phyloP scores from a whole-genome alignment of 2,113 vertebrate genomes.

The Barbus barbus region DNA sequence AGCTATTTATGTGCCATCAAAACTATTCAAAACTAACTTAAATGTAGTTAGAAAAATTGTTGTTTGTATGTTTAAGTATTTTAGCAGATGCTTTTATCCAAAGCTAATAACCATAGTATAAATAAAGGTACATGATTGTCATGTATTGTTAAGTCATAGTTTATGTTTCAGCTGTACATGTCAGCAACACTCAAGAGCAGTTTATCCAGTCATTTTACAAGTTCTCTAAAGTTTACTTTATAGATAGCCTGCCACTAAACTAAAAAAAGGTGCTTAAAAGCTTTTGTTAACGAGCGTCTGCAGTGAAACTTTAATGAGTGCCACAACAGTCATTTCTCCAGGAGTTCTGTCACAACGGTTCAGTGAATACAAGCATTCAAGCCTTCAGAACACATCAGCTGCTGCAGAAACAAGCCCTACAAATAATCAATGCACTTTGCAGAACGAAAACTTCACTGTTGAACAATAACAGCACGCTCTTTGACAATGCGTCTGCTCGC shows the following conservation, averaged over 20 bases:
- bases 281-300: neutral
- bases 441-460: conserved; percentile 51
- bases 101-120: neutral
- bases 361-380: conserved; percentile 53
- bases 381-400: conserved; percentile 40
- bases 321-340: conserved; percentile 8
- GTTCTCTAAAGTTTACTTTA: neutral
- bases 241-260: neutral
- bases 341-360: conserved; percentile 47
- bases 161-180: neutral
- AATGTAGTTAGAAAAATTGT: too few species aligned
- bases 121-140: neutral
- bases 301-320: neutral
- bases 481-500: neutral
- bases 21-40: neutral
- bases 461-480: conserved; percentile 37
- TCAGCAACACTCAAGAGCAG: neutral
- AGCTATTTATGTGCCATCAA: neutral
- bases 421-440: conserved; percentile 61
- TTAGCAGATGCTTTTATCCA: neutral
- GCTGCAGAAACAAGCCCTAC: neutral
- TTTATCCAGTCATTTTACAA: neutral
- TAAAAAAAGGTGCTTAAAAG: conserved; percentile 2
- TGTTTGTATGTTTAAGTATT: too few species aligned
- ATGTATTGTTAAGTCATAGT: neutral